These are phyloP conservation scores for Hydrozoanthus tunicans DNA, from an alignment of 64 coral and sea anemone species.

Conservation along the genomic window DNA sequence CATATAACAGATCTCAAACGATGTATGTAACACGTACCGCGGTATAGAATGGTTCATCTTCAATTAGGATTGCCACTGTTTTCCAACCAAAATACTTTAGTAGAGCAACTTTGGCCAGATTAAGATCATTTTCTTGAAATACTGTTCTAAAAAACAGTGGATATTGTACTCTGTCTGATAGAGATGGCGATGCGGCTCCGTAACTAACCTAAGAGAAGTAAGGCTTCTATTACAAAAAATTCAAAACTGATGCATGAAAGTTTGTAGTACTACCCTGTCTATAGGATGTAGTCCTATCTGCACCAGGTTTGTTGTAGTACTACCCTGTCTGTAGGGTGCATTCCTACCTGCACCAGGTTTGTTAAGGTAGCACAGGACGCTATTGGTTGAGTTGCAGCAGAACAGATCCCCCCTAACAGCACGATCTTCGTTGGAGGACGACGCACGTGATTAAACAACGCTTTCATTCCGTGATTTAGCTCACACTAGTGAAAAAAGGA, in stretches of 20 bases:
- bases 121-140: slow-evolving; percentile 60
- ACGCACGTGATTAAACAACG: slow-evolving; percentile 57
- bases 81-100: slow-evolving; percentile 76
- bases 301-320: slow-evolving; percentile 44
- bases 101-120: slow-evolving; percentile 61
- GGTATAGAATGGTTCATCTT: slow-evolving; percentile 69
- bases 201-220: slow-evolving; percentile 57
- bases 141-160: slow-evolving; percentile 84
- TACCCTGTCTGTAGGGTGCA: not conserved
- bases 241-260: not conserved
- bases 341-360: slow-evolving; percentile 71
- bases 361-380: slow-evolving; percentile 54
- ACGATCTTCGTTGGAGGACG: slow-evolving; percentile 64
- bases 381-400: slow-evolving; percentile 60
- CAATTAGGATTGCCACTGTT: slow-evolving; percentile 63
- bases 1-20: not conserved
- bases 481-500: slow-evolving; percentile 36
- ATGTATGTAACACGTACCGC: slow-evolving; percentile 51
- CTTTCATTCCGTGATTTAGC: slow-evolving; percentile 60
- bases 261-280: not conserved
- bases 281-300: slow-evolving; percentile 23
- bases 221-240: not conserved
- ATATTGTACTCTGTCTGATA: slow-evolving; percentile 61
- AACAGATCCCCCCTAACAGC: slow-evolving; percentile 71
- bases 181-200: slow-evolving; percentile 64